Evolutionary conservation across 92 coral and sea anemone genomes (phyloP), one percentile per base, ranked within the genome.

Genomic region (Hydrozoanthus gracilis): DNA sequence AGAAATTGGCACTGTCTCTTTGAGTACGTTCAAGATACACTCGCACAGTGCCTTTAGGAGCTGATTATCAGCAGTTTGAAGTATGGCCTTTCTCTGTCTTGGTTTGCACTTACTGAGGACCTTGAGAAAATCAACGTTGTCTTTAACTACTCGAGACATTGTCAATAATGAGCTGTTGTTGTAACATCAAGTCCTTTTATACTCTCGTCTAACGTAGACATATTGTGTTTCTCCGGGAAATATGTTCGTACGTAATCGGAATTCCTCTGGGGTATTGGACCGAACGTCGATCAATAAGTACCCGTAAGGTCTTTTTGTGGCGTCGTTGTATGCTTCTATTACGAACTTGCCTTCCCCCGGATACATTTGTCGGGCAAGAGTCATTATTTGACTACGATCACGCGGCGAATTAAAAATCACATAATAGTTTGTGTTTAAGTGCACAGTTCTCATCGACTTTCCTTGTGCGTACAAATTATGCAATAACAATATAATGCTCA

Each of bases 361-460:
- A 66, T 80, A 87, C 82, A 84, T 83, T 76, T 91, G 91, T 35
- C 79, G 45, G 82, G 82, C 82, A 17, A 88, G 74, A 3, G 77
- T 84, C 60, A 61, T 82, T 16, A 91, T 76, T 67, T 91, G 88
- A 68, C 93, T 87, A 66, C 88, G 84, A 87, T 88, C 93, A 27
- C 35, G 35, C 35, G 35, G 35, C 35, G 35, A 27, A 27, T 27
- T 27, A 2, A 27, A 27, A 27, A 27, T 27, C 35, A 27, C 35
- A 27, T 27, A 27, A 27, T 27, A 27, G 35, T 27, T 27, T 27
- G 35, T 17, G 51, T 73, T 70, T 58, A 91, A 78, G 14, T 74
- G 70, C n/a, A 80, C 73, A 51, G 83, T 70, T 44, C 67, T 61
- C 67, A 61, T 61, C 12, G 67, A 61, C 16, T 12, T 61, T 12